Base-by-base conservation (phyloP, 2,797 vertebrate species). In the Poeciliopsis presidionis region DNA sequence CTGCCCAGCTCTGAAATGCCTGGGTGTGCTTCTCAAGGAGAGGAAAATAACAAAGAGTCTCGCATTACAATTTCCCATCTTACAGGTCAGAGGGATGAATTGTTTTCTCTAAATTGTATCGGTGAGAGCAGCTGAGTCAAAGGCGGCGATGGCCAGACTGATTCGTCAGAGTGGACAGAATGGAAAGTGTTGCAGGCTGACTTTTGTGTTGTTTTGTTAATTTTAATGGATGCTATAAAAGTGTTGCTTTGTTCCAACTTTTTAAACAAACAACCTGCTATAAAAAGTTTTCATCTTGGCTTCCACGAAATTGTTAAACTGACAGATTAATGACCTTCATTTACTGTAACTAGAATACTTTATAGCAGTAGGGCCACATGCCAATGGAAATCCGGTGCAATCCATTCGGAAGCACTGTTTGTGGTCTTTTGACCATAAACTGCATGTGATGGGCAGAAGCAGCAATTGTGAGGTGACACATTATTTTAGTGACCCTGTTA, bases 61-160 rank as follows among this genome's bases (percentile, higher is more conserved):
- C 2, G 39, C 36, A 47, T 46, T 36, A 22, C 46, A 70, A 43
- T 73, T n/a, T 22, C 0, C 49, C 8, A 45, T 80, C 59, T 77
- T 49, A 43, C 13, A 85, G 79, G 81, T 82, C 75, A 65, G 78
- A 59, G 65, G 69, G 63, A 75, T 80, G 75, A 76, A 84, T 69
- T 79, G 59, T 57, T 13, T 70, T 77, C 36, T 63, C 18, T 59
- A 28, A 73, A 72, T 57, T 79, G 70, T 47, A 65, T 81, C 75
- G 77, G 67, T 69, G 11, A 25, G 49, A 81, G 82, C 78, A 14
- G 76, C 79, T 80, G 72, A 80, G 67, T 87, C 65, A 59, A 81
- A 85, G 72, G 71, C 59, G 53, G 75, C 9, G 4, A 12, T 30
- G 4, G 33, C 65, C 65, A 43, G 28, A n/a, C 36, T 63, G 49